Evolutionary conservation across 1,140 invertebrate species (phyloP).

Genomic region (Dysdera silvatica): DNA sequence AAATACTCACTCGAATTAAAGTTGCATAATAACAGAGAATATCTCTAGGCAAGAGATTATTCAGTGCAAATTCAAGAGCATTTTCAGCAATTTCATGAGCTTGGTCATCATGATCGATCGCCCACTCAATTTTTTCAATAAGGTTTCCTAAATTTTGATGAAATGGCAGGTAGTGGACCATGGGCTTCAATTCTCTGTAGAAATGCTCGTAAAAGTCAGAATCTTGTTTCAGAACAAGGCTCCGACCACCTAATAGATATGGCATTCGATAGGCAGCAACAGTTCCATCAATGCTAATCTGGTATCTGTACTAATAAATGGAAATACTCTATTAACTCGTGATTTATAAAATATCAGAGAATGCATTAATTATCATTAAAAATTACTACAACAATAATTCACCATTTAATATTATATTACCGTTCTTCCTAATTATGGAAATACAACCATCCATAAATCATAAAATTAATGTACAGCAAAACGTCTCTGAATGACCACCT

Average conservation of each 20-base stretch:
- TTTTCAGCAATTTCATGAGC: conserved; percentile 61
- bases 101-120: conserved; percentile 63
- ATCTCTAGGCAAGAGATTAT: conserved; percentile 72
- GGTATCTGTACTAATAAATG: conserved; percentile 77
- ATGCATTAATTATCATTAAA: too few relatives aligned
- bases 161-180: conserved; percentile 76
- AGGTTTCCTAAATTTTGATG: conserved; percentile 72
- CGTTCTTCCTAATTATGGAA: too few relatives aligned
- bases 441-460: too few relatives aligned
- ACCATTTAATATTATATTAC: too few relatives aligned
- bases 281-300: conserved; percentile 88
- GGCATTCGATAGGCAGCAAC: conserved; percentile 92
- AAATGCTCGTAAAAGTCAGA: conserved; percentile 93
- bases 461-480: too few relatives aligned
- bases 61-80: conserved; percentile 62
- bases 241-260: conserved; percentile 77
- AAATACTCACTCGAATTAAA: conserved; percentile 58
- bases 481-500: too few relatives aligned
- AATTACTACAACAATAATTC: too few relatives aligned
- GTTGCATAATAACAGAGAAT: conserved; percentile 82
- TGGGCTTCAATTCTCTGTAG: conserved; percentile 65
- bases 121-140: conserved; percentile 67
- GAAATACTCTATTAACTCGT: background rate
- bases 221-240: conserved; percentile 82
- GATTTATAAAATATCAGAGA: too few relatives aligned